Base-by-base conservation (phyloP, 2,888 invertebrate genomes). In the Heliconius charithonia region DNA sequence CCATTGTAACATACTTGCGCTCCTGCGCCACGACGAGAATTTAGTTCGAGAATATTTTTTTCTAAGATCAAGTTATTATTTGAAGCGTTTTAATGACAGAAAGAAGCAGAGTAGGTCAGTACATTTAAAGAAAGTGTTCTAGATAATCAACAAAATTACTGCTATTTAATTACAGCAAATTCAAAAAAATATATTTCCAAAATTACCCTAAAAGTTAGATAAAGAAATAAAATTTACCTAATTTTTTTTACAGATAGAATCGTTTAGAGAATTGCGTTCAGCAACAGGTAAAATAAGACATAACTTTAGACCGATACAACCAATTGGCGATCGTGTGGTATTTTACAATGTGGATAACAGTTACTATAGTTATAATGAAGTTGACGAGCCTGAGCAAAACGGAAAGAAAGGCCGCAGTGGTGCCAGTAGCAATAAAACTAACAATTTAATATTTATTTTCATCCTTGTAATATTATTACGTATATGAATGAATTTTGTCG, bases 271-370 rank as follows among this genome's bases (percentile, higher is more conserved):
- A 82, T 92, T 98, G 63, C 95, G 95, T 75, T 96, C 96, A 3
- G 92, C 95, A 16, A 96, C 96, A 75, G 97, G 97, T 4, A 95
- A 95, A 83, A 93, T 98, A 81, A 96, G 96, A 0, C 97, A 97
- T 87, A 98, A 98, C 90, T 97, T 97, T 89, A 96, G 98, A 22
- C 98, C 98, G 0, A 96, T 97, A 56, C 97, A 98, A 86, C 97
- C 97, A 0, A 92, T 97, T 1, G 97, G 97, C 51, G 97, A 97
- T 85, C 95, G 98, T 83, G 91, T 92, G 0, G 96, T 97, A 0
- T 96, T 93, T 86, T 96, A 96, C 85, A 96, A 96, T 81, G 89
- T 95, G 3, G 95, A 94, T 81, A 92, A 84, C 83, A 94, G 88
- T 77, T 95, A 94, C 83, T 94, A 90, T 82, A 88, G 86, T 25